A percentile compares a stretch with the other conserved stretches of the same genome.
Evolutionary conservation across 2,888 invertebrate genomes (phyloP).

Genomic region (Lithophane ornitopus): DNA sequence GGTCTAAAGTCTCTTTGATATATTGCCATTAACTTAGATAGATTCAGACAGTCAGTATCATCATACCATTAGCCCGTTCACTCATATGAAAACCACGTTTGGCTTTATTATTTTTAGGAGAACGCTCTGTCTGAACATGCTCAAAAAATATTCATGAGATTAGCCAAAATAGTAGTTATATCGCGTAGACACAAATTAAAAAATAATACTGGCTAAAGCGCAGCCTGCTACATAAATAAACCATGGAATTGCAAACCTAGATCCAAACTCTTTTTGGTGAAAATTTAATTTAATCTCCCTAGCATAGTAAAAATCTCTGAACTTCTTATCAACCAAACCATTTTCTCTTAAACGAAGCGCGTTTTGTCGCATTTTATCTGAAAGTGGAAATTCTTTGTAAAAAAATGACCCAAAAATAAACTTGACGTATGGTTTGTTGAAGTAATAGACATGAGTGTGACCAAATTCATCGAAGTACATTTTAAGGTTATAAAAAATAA

Average conservation of each 20-base stretch:
- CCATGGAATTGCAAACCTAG: constrained; percentile 53
- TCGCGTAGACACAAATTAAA: constrained; percentile 29
- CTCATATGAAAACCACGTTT: background rate
- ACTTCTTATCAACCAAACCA: constrained; percentile 51
- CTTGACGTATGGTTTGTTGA: constrained; percentile 36
- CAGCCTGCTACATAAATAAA: constrained; percentile 53
- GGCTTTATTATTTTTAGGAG: background rate
- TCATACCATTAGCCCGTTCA: too few species aligned
- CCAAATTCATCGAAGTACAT: constrained; percentile 42
- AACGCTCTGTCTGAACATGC: background rate
- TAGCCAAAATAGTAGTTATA: background rate
- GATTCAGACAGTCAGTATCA: background rate
- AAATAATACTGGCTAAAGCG: constrained; percentile 11
- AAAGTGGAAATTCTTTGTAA: constrained; percentile 60
- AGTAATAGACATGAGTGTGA: constrained; percentile 27
- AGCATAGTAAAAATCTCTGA: constrained; percentile 33
- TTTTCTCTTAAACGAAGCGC: constrained; percentile 48
- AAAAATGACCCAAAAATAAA: constrained; percentile 47
- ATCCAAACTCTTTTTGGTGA: constrained; percentile 13
- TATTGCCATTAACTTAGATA: background rate
- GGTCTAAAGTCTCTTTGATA: background rate
- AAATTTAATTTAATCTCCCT: constrained; percentile 35
- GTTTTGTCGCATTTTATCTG: constrained; percentile 39
- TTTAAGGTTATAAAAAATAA: constrained; percentile 26
- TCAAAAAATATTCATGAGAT: background rate